Evolutionary conservation across 2,797 vertebrate genomes (phyloP).

Genomic region (Cossypha polioptera): DNA sequence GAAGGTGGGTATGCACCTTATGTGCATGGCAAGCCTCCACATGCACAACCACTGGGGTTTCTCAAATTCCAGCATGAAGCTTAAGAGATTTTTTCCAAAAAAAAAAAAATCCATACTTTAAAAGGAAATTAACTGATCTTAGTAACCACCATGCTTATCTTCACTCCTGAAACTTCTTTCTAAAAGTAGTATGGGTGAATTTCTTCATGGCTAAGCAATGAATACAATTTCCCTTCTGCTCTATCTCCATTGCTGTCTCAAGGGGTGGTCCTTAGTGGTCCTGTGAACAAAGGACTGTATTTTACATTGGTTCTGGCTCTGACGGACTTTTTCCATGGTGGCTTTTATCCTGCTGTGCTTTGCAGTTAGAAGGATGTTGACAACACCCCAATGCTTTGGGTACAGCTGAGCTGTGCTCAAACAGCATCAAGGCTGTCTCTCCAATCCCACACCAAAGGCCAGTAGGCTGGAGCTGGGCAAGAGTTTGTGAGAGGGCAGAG

Average conservation of each 20-base stretch:
- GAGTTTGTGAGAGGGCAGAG: neutral
- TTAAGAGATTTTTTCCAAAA: neutral
- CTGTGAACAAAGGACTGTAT: neutral
- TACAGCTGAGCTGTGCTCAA: neutral
- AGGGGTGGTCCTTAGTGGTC: fast-evolving
- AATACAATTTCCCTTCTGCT: neutral
- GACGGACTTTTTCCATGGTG: neutral
- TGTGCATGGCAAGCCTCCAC: neutral
- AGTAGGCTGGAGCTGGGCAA: neutral
- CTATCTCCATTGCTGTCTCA: neutral
- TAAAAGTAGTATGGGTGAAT: neutral
- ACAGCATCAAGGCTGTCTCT: neutral
- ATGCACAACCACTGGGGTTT: neutral
- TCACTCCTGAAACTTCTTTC: neutral
- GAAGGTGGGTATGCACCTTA: too few species aligned
- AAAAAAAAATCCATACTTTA: neutral
- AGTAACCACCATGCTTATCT: neutral
- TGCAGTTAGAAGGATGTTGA: neutral
- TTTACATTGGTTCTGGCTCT: neutral
- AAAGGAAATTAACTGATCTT: neutral
- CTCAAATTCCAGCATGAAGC: neutral
- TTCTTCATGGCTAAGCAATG: neutral
- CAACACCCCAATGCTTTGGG: neutral
- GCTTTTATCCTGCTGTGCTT: neutral
- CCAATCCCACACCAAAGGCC: neutral